phyloP scores from a whole-genome alignment of 2,113 vertebrate species.

The Phrynosoma blainvillii region DNA sequence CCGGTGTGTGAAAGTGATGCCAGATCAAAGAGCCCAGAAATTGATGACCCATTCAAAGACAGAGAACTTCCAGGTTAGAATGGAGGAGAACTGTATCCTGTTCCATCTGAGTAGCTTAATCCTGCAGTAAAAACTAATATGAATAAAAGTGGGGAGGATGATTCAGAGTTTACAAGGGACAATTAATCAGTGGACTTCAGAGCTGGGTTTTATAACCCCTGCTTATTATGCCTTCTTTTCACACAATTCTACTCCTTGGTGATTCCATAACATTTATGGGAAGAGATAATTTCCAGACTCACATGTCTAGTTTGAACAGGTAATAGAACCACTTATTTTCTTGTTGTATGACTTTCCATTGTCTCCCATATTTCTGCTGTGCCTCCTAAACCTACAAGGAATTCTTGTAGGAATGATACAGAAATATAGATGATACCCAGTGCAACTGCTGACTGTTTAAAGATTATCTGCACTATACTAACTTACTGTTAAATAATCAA shows the following conservation, averaged over 20 bases:
- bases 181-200: not conserved
- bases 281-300: not conserved
- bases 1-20: conserved; percentile 91
- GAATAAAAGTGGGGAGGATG: not conserved
- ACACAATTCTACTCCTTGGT: not conserved
- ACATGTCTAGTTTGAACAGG: not conserved
- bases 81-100: not conserved
- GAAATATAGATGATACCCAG: not conserved
- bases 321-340: not conserved
- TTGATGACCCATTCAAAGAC: conserved; percentile 92
- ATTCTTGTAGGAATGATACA: not conserved
- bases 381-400: not conserved
- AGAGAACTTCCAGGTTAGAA: conserved; percentile 91
- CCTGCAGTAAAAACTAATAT: conserved; percentile 10
- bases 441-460: not conserved
- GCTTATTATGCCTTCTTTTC: not conserved
- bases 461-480: not conserved
- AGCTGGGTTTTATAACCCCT: conserved; percentile 1
- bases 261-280: not conserved
- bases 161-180: not conserved
- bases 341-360: conserved; percentile 7
- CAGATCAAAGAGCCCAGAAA: conserved; percentile 81
- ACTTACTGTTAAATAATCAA: not conserved
- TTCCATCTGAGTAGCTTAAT: not conserved
- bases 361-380: conserved; percentile 21